These are phyloP conservation scores for Cheirogaleus medius DNA, from an alignment of 2,113 vertebrate genomes.

Conservation along the genomic window DNA sequence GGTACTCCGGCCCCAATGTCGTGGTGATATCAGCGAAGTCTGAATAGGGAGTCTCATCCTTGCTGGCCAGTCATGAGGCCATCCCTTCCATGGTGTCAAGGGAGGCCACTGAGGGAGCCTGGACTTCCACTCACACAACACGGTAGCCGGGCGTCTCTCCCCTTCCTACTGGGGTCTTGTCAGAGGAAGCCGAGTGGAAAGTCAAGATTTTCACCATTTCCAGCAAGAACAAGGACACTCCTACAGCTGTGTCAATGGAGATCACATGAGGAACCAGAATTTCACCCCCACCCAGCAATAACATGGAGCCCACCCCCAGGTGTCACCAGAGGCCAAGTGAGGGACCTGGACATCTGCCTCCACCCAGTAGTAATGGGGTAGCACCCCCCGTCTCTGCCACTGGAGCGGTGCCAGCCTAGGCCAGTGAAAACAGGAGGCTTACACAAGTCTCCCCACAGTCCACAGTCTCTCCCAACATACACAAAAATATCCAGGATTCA, in stretches of 20 bases:
- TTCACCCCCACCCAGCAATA: background rate
- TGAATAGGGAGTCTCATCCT: too few relatives aligned
- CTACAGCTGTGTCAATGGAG: background rate
- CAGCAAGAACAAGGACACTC: background rate
- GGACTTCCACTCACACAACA: background rate
- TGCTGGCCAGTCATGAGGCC: background rate
- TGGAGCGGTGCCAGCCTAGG: background rate
- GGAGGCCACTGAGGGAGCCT: background rate
- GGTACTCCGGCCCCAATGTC: background rate
- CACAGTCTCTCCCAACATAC: background rate
- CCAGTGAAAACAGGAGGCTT: background rate
- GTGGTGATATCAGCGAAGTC: background rate
- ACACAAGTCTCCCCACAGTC: too few relatives aligned
- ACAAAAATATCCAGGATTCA: background rate
- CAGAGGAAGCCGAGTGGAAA: background rate
- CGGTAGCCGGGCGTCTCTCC: background rate
- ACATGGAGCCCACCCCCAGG: background rate
- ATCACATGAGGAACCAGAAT: background rate
- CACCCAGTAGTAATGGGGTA: background rate
- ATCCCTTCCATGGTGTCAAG: background rate
- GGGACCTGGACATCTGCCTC: background rate
- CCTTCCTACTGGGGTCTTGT: too few relatives aligned
- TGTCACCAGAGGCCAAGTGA: background rate
- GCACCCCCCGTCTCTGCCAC: background rate
- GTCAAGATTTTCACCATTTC: background rate